Percentiles rank a stretch among this genome's conserved stretches.
Evolutionary conservation across 1,140 invertebrate species (phyloP).

Genomic region (Hermetia illucens): DNA sequence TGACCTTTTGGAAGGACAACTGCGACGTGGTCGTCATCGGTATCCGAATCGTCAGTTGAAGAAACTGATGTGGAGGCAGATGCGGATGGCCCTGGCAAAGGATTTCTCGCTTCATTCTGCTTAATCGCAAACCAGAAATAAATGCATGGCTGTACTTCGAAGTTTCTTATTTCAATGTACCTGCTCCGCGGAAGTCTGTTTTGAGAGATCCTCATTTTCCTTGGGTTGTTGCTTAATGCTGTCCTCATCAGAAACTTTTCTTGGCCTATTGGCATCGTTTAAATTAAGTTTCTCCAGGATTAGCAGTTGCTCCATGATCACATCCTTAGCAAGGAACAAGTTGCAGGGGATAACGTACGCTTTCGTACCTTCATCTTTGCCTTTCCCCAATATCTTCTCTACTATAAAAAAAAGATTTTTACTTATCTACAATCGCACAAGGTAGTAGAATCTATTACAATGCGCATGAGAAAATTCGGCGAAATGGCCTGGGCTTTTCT

Average conservation of each 20-base stretch:
- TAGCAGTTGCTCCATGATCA: conserved; percentile 38
- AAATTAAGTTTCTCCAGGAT: conserved; percentile 28
- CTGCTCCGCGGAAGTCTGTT: no score
- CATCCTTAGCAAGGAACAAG: conserved; percentile 22
- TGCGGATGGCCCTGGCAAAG: background rate
- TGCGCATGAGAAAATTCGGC: conserved; percentile 63
- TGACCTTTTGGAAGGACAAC: conserved; percentile 37
- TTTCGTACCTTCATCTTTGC: conserved; percentile 19
- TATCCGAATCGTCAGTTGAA: conserved; percentile 9
- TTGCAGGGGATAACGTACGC: conserved; percentile 33
- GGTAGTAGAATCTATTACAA: conserved; percentile 41
- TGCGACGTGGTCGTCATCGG: conserved; percentile 33
- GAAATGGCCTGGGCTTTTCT: conserved; percentile 70
- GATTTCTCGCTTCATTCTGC: no score
- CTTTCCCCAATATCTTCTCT: conserved; percentile 32
- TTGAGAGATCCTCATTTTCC: no score
- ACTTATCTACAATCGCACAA: background rate
- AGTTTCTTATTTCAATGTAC: no score
- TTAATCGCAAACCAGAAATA: no score
- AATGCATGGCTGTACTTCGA: no score
- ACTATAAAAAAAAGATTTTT: conserved; percentile 24
- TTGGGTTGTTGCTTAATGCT: no score
- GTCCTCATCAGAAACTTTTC: no score
- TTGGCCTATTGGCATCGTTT: no score
- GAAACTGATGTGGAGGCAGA: no score